phyloP scores from a whole-genome alignment of 2,797 vertebrate genomes.

The Centropyge bicolor region DNA sequence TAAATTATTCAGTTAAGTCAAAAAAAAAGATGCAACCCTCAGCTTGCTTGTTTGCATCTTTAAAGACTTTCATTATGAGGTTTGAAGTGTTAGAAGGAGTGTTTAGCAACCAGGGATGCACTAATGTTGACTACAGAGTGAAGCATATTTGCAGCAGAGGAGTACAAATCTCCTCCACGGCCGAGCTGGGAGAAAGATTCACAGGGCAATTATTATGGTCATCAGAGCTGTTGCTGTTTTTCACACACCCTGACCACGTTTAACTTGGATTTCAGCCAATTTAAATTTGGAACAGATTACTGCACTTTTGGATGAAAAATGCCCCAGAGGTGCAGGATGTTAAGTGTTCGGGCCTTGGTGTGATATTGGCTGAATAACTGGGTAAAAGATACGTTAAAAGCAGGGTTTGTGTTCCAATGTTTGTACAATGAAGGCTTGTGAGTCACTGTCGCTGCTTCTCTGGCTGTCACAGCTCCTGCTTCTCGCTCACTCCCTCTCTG shows the following conservation, averaged over 20 bases:
- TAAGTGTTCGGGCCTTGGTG: neutral
- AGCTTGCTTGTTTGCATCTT: neutral
- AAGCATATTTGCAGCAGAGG: constrained; percentile 3
- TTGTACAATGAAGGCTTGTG: constrained; percentile 9
- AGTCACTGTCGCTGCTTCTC: constrained; percentile 10
- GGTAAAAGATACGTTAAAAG: constrained; percentile 13
- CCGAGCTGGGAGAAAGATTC: constrained; percentile 28
- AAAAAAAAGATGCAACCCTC: constrained; percentile 8
- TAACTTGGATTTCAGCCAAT: constrained; percentile 18
- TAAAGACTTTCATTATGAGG: neutral
- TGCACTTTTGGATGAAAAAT: constrained; percentile 17
- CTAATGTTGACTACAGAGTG: neutral
- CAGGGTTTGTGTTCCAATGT: constrained; percentile 26
- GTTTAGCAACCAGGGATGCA: neutral
- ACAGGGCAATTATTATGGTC: constrained; percentile 22
- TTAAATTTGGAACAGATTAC: constrained; percentile 25
- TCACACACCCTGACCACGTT: constrained; percentile 20
- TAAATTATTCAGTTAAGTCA: constrained; percentile 24
- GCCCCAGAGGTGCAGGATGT: neutral
- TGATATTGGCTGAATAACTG: constrained; percentile 10
- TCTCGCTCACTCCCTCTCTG: constrained; percentile 32
- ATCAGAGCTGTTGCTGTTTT: constrained; percentile 45
- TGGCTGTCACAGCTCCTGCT: constrained; percentile 2
- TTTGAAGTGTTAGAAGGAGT: neutral
- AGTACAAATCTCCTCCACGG: neutral